Evolutionary conservation across 1,140 invertebrate species (phyloP), one percentile per base, ranked within the genome.

Genomic region (Mactra quadrangularis): DNA sequence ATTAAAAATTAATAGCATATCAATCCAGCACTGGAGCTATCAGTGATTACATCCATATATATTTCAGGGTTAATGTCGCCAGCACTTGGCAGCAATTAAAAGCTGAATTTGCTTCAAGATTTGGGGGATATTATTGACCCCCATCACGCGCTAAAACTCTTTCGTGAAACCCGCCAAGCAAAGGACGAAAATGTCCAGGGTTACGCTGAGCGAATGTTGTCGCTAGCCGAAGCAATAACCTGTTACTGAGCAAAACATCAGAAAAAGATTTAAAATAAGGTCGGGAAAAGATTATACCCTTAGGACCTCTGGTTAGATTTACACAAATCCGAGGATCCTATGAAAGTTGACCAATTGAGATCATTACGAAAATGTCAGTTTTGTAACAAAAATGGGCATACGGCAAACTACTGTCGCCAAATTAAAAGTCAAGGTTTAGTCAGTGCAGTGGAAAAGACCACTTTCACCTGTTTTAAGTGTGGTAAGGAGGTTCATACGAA

Each of bases 61-160:
- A 25, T 52, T 66, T 66, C 22, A 9, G 6, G 13, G 29, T 13
- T 50, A 52, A 78, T 31, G 22, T 41, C 11, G 27, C 38, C 19
- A 17, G 31, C 27, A 55, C 45, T 31, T 78, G 50, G n/a, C 59
- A 47, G 2, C 31, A 68, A 6, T 27, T 78, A 53, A 78, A 55
- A 38, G 47, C 29, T 2, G 62, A 78, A 35, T 50, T 77, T 19
- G 64, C 27, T 4, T 22, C 38, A 47, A 7, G 22, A 31, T 17
- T 68, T 66, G 22, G 57, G 60, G 9, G 76, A 78, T 6, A 55
- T 78, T 64, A 66, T 7, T 15, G 76, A 78, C 25, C 60, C 47
- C 0, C 76, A 78, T 38, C 59, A 78, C 29, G 60, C 76, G 6
- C 29, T 78, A 22, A 7, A 19, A 25, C 15, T 78, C 1, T 66